Percentiles rank a stretch among this genome's conserved stretches.
phyloP scores from a whole-genome alignment of 2,888 invertebrate species.

The Andrena hattorfiana region DNA sequence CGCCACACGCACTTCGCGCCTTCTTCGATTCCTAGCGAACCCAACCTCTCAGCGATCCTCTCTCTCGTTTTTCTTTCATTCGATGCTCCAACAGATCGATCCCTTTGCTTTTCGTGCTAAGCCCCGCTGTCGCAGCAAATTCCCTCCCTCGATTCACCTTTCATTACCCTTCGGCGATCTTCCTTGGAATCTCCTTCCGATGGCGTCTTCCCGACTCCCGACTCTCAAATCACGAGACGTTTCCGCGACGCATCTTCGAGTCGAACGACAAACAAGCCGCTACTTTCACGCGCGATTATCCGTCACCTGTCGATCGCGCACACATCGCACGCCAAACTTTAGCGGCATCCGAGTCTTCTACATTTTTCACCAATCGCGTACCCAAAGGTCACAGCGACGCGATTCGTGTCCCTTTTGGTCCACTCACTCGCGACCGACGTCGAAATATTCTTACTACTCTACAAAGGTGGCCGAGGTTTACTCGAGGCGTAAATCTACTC shows the following conservation, averaged over 20 bases:
- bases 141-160: neutral
- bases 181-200: slow-evolving; percentile 14
- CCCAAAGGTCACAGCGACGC: slow-evolving; percentile 19
- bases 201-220: slow-evolving; percentile 22
- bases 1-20: slow-evolving; percentile 13
- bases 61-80: slow-evolving; percentile 2
- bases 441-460: neutral
- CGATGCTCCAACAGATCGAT: slow-evolving; percentile 13
- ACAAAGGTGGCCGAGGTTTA: too few species aligned
- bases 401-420: neutral
- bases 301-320: slow-evolving; percentile 47
- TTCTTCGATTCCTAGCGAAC: neutral
- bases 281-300: neutral
- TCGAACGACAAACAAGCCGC: neutral
- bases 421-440: too few species aligned
- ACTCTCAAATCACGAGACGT: slow-evolving; percentile 11
- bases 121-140: neutral
- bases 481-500: neutral
- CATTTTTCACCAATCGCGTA: slow-evolving; percentile 25
- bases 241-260: neutral
- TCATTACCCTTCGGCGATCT: neutral
- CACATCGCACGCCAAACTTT: slow-evolving; percentile 35
- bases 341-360: neutral
- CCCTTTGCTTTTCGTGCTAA: neutral
- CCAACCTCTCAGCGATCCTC: neutral